Base-by-base conservation (phyloP, 2,888 invertebrate genomes). In the Scaptomyza polygonia region DNA sequence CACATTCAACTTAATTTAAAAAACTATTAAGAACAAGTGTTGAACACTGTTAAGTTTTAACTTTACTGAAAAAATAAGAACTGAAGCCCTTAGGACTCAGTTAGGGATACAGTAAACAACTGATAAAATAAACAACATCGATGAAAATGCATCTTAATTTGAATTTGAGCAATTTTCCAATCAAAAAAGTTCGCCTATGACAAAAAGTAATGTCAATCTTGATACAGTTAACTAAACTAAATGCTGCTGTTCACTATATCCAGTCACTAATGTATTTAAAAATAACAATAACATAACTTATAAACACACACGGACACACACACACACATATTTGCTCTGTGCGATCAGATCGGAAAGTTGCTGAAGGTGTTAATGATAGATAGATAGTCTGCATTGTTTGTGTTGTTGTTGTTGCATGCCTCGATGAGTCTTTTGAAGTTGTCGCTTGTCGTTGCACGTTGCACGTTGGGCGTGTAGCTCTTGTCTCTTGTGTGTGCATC, bases 391-490 rank as follows among this genome's bases (percentile, higher is more conserved):
- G 53, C 42, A 14, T 40, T 29, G 16, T 30, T 25, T 18, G 14
- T 7, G 3, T n/a, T 32, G 47, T n/a, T 7, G 3, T n/a, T 32
- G 47, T n/a, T 30, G 29, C 34, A 61, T 47, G 61, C 61, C 62
- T 51, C 52, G 72, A 55, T 57, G 70, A 29, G 43, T 43, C 64
- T 75, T 64, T 64, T 72, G 70, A 72, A 64, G 77, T 73, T 66
- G 65, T 58, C 63, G 27, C 54, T 32, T 21, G 5, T 25, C 14
- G 34, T n/a, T 56, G 44, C 27, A 57, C 51, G 32, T 29, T 25
- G 25, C 25, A 25, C 18, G 32, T 12, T 48, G 18, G 30, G 29
- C 7, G 30, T 47, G 27, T 48, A 14, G 44, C 9, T n/a, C n/a
- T n/a, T 27, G 27, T 44, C 8, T 25, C 5, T 49, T 49, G 48